Evolutionary conservation across 2,888 invertebrate genomes (phyloP).

Genomic region (Ectemnius lituratus): DNA sequence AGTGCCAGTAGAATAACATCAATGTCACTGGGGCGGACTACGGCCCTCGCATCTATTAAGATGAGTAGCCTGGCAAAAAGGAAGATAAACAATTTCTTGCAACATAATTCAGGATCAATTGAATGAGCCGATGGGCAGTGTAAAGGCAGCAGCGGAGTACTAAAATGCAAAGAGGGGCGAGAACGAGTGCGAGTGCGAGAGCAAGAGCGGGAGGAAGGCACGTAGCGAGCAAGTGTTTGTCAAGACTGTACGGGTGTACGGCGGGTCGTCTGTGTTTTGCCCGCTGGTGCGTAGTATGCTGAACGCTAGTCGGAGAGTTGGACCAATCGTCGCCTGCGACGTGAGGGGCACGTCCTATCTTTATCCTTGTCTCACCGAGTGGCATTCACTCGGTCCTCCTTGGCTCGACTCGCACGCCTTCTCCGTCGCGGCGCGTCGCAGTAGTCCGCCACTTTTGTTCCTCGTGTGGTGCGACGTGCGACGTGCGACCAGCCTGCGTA

Average conservation of each 20-base stretch:
- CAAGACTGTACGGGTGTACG: slow-evolving; percentile 61
- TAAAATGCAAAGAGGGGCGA: too few relatives aligned
- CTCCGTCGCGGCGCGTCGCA: slow-evolving; percentile 6
- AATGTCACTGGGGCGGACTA: too few relatives aligned
- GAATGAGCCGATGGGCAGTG: not conserved
- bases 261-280: slow-evolving; percentile 18
- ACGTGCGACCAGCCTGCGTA: too few relatives aligned
- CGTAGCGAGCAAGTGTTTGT: slow-evolving; percentile 46
- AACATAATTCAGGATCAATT: not conserved
- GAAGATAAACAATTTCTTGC: slow-evolving; percentile 5
- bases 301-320: slow-evolving; percentile 44
- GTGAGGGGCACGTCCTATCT: slow-evolving; percentile 66
- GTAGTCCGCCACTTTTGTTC: not conserved
- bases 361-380: slow-evolving; percentile 52
- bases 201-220: too few relatives aligned
- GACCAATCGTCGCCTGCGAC: slow-evolving; percentile 67
- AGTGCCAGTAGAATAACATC: too few relatives aligned
- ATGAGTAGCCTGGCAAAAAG: not conserved
- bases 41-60: too few relatives aligned
- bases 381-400: slow-evolving; percentile 25
- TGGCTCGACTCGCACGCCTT: not conserved
- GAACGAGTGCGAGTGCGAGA: too few relatives aligned
- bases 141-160: too few relatives aligned
- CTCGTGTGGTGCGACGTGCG: not conserved
- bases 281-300: slow-evolving; percentile 64